These are phyloP conservation scores for Macroramphosus scolopax DNA, from an alignment of 2,797 vertebrate species.

Conservation along the genomic window DNA sequence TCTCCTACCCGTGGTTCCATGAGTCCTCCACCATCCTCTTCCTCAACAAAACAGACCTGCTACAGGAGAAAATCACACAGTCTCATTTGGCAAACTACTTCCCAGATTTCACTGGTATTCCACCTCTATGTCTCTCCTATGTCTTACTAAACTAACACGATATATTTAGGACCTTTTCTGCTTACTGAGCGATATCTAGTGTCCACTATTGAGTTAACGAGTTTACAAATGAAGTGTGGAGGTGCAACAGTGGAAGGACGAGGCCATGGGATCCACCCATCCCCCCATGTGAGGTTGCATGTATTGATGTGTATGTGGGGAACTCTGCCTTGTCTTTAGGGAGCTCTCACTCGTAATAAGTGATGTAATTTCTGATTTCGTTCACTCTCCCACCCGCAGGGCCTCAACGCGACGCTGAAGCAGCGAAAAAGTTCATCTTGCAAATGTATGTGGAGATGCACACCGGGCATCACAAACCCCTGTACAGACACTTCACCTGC, in stretches of 20 bases:
- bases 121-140: no score
- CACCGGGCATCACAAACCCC: constrained; percentile 72
- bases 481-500: constrained; percentile 87
- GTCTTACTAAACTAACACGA: no score
- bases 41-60: constrained; percentile 89
- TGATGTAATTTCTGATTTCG: not conserved
- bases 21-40: constrained; percentile 88
- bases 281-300: no score
- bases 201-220: no score
- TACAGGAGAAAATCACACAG: constrained; percentile 84
- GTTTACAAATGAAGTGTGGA: no score
- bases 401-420: constrained; percentile 71
- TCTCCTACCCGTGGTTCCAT: constrained; percentile 82
- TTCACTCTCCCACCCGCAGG: constrained; percentile 70
- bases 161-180: no score
- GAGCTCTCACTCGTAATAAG: not conserved
- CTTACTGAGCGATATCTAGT: no score
- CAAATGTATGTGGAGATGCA: constrained; percentile 80
- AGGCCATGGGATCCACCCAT: no score
- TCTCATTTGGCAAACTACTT: constrained; percentile 87
- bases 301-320: no score
- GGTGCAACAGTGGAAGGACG: no score
- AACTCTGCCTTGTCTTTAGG: constrained; percentile 1
- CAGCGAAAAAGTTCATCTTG: constrained; percentile 83
- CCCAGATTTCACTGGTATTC: constrained; percentile 80